A percentile compares a stretch with the other conserved stretches of the same genome.
phyloP scores from a whole-genome alignment of 2,113 vertebrate genomes.

The Sceloporus undulatus region DNA sequence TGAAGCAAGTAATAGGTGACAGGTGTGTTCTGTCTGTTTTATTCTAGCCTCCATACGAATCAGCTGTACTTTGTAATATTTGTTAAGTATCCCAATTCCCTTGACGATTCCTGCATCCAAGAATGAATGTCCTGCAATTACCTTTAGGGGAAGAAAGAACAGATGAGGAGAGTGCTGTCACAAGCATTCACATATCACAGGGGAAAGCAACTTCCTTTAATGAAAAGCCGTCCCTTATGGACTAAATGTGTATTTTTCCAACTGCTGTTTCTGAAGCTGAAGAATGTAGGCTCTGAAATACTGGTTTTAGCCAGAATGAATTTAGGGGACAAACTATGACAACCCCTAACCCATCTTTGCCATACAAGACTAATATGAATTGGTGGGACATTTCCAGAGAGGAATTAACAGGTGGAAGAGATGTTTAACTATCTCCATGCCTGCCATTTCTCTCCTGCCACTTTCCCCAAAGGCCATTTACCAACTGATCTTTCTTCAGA shows the following conservation, averaged over 20 bases:
- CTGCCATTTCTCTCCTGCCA: background rate
- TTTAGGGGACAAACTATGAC: background rate
- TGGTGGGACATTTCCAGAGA: background rate
- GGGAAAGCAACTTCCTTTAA: background rate
- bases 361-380: background rate
- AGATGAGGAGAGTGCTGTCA: constrained; percentile 10
- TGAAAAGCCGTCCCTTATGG: background rate
- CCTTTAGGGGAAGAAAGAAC: constrained; percentile 2
- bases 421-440: background rate
- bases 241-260: background rate
- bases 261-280: background rate
- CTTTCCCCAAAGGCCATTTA: background rate
- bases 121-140: background rate
- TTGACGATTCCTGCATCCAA: background rate
- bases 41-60: background rate
- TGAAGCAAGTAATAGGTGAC: constrained; percentile 7
- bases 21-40: constrained; percentile 14
- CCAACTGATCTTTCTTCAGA: background rate
- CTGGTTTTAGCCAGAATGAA: background rate
- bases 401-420: background rate
- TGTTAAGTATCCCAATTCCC: constrained; percentile 22
- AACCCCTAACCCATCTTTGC: no score
- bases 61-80: constrained; percentile 2
- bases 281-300: background rate
- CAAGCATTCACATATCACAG: background rate